A percentile compares a stretch with the other conserved stretches of the same genome.
These are phyloP conservation scores for Eurystomus gularis DNA, from an alignment of 2,113 vertebrate species.

Conservation along the genomic window DNA sequence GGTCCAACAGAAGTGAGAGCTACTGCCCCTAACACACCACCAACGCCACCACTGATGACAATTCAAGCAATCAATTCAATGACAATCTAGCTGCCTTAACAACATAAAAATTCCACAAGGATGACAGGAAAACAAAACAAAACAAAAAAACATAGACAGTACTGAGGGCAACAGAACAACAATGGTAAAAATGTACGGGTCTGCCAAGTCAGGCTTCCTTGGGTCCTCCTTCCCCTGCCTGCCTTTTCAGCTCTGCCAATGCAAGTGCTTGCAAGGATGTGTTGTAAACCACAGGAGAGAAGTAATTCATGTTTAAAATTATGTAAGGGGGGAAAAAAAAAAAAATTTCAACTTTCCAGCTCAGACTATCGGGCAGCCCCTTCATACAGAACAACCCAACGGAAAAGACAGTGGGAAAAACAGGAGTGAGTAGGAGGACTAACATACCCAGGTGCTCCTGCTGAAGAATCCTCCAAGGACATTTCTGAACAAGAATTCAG, in stretches of 20 bases:
- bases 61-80: no score
- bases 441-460: neutral
- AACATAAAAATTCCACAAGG: neutral
- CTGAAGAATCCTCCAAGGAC: neutral
- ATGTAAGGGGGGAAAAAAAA: neutral
- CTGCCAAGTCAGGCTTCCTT: neutral
- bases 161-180: neutral
- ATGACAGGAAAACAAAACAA: accelerated
- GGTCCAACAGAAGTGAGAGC: neutral
- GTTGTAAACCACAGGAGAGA: neutral
- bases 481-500: neutral
- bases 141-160: neutral
- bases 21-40: neutral
- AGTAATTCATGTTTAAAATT: neutral
- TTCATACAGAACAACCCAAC: neutral
- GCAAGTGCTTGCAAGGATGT: neutral
- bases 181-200: neutral
- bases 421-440: neutral
- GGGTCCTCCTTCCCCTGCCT: neutral
- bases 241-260: neutral
- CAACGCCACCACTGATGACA: neutral
- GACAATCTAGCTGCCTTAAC: neutral
- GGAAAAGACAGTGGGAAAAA: neutral
- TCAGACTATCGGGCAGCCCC: neutral
- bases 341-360: neutral